Base-by-base conservation (phyloP, 1,140 invertebrate species). In the Drosophila yakuba region DNA sequence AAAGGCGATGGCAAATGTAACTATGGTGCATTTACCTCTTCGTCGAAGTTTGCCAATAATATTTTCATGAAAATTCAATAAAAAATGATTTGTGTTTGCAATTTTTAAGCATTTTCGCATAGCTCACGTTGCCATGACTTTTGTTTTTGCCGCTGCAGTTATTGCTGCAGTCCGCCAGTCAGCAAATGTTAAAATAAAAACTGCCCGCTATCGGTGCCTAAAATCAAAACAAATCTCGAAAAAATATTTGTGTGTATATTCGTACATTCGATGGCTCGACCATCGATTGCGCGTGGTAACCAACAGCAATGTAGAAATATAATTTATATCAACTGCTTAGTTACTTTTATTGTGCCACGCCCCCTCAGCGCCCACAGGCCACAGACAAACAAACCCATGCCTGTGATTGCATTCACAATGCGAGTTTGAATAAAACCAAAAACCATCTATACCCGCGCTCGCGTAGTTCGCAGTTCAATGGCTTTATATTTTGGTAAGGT, bases 21-120 rank as follows among this genome's bases (percentile, higher is more conserved):
- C 77, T 73, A 63, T 47, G 67, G 75, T 72, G 47, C 78, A 86
- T 88, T 88, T 88, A 88, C 83, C 82, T 86, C 62, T 77, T 47
- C 57, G 45, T 55, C 54, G 68, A 69, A 67, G 74, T 68, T 78
- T 82, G 76, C 83, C 83, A 88, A 88, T 88, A 83, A 88, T 88
- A 88, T 82, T 86, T 88, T 88, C 83, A 88, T 82, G 79, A 80
- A 88, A 88, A 88, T 88, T 88, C 83, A 88, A 88, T 88, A 88
- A 88, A 88, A 88, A 88, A 88, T 88, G 83, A 88, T 88, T 88
- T 88, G 83, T 88, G 83, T 52, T 51, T 63, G 67, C 75, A 61
- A 66, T 86, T 83, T 81, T 84, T 45, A 44, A 66, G 57, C 52
- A 59, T 67, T 83, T 84, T 80, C 64, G 36, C 58, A 54, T 63